Conservation (phyloP, 2,113 vertebrate species). For the Peucedramus taeniatus region DNA sequence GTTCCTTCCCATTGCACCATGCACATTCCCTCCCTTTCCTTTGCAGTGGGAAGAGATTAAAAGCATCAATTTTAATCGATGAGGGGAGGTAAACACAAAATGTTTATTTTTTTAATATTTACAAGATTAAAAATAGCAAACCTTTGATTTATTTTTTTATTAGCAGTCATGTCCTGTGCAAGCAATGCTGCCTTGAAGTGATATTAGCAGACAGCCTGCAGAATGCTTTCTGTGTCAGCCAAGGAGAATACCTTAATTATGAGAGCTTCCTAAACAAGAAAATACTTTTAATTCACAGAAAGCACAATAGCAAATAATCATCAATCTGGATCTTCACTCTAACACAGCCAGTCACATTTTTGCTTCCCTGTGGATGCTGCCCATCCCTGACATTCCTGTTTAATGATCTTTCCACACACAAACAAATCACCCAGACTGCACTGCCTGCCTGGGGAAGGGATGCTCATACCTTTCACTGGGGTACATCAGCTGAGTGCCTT, state of each 20-base stretch:
- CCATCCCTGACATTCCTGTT: background rate
- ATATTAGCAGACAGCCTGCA: background rate
- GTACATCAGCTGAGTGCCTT: background rate
- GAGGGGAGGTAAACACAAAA: background rate
- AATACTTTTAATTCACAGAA: background rate
- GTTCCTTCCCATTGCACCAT: background rate
- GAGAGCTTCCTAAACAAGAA: background rate
- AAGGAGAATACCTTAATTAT: background rate
- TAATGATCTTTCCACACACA: background rate
- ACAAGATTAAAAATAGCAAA: background rate
- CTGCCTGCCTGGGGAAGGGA: background rate
- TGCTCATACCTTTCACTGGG: background rate
- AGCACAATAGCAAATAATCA: background rate
- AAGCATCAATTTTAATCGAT: background rate
- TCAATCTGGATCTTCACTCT: background rate
- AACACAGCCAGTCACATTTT: background rate
- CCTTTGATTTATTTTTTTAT: background rate
- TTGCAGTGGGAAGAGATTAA: background rate
- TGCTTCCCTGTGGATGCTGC: background rate
- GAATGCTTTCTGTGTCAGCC: background rate
- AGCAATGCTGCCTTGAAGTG: background rate
- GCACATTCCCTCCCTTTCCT: background rate
- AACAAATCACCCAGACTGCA: background rate
- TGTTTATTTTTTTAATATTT: constrained; percentile 2
- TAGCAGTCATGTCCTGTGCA: background rate